These are phyloP conservation scores for Agrotis puta DNA, from an alignment of 2,888 invertebrate species.

Conservation along the genomic window DNA sequence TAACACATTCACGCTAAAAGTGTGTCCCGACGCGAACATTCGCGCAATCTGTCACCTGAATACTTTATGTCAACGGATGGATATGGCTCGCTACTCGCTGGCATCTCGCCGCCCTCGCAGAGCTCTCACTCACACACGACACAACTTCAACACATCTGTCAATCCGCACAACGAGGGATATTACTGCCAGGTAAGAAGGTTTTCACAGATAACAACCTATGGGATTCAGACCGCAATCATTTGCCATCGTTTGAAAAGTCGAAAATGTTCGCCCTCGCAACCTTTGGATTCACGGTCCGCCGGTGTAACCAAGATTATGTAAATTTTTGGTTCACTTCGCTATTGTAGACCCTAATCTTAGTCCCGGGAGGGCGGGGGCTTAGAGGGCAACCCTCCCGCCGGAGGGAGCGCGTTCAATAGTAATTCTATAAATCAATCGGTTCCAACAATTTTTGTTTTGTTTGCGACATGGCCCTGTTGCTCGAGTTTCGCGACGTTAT, in stretches of 20 bases:
- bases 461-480: slow-evolving; percentile 58
- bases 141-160: slow-evolving; percentile 41
- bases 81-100: slow-evolving; percentile 5
- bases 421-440: slow-evolving; percentile 85
- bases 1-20: slow-evolving; percentile 45
- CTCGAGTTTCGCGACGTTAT: slow-evolving; percentile 50
- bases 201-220: slow-evolving; percentile 55
- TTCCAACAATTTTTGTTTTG: slow-evolving; percentile 63
- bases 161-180: slow-evolving; percentile 44
- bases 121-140: slow-evolving; percentile 33
- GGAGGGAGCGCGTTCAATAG: slow-evolving; percentile 70
- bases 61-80: slow-evolving; percentile 52
- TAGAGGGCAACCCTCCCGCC: slow-evolving; percentile 58
- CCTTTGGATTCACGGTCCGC: slow-evolving; percentile 57
- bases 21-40: slow-evolving; percentile 41
- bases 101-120: slow-evolving; percentile 9
- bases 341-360: slow-evolving; percentile 78
- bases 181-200: slow-evolving; percentile 57
- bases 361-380: slow-evolving; percentile 65
- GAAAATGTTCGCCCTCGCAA: slow-evolving; percentile 50
- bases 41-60: slow-evolving; percentile 55
- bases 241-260: slow-evolving; percentile 62
- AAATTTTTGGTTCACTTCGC: slow-evolving; percentile 79
- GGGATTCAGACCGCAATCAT: slow-evolving; percentile 62
- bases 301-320: slow-evolving; percentile 75